Base-by-base conservation (phyloP, 2,888 invertebrate species). In the Siphlonurus alternatus region DNA sequence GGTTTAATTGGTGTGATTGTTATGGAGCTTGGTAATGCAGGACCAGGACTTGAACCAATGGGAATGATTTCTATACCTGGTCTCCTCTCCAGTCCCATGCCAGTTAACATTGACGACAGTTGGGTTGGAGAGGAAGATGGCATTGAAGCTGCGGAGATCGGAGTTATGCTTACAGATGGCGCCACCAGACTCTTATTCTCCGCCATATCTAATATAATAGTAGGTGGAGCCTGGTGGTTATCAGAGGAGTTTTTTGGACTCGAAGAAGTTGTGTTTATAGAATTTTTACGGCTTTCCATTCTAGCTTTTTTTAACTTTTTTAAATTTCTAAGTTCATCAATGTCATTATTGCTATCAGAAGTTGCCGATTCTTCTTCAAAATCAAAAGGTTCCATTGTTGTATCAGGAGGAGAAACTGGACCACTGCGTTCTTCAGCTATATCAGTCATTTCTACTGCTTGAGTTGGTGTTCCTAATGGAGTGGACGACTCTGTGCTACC, bases 61-160 rank as follows among this genome's bases (percentile, higher is more conserved):
- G 93, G 91, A 70, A 93, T 89, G 61, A 93, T 89, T 76, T 93
- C 93, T 67, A 93, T 90, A 1, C 88, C 88, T 0, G 87, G 85
- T 25, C 88, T 77, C 65, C 86, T 79, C 69, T 88, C 87, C 59
- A 86, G 74, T 65, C 83, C 81, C 74, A 79, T 79, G 19, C 78
- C 77, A 23, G 80, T 77, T 51, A 86, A 73, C 73, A 85, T 81
- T 15, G 84, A 82, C 25, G 82, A 81, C 65, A 80, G 78, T n/a
- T n/a, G n/a, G n/a, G n/a, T n/a, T 70, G 76, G 78, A 5, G 76
- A 73, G 22, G 80, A 74, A 67, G 76, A 79, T n/a, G 77, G 72
- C 18, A 79, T 77, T 59, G 70, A 66, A 15, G 70, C 67, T 56
- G 70, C 70, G 1, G 75, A 71, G 18, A 68, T 67, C 10, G 73